A percentile compares a stretch with the other conserved stretches of the same genome.
Conservation (phyloP, 1,140 invertebrate genomes). For the Cepaea nemoralis region DNA sequence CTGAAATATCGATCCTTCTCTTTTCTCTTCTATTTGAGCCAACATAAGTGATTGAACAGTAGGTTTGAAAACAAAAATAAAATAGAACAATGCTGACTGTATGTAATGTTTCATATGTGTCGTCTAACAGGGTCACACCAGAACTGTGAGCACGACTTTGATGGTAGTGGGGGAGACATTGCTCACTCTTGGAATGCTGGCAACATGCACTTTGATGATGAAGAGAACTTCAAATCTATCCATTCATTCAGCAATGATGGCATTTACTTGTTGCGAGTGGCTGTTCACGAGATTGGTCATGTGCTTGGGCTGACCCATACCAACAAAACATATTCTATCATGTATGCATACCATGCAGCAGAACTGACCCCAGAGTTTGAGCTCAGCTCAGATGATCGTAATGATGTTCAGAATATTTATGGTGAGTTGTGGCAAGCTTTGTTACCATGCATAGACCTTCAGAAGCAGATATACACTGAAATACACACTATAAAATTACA, state of each 20-base stretch:
- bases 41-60: too few species aligned
- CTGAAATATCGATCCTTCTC: too few species aligned
- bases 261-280: conserved; percentile 67
- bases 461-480: too few species aligned
- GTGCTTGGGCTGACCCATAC: conserved; percentile 72
- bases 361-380: conserved; percentile 67
- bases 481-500: too few species aligned
- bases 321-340: conserved; percentile 69
- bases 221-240: conserved; percentile 71
- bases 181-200: conserved; percentile 72
- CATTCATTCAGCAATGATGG: conserved; percentile 56
- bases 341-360: conserved; percentile 71
- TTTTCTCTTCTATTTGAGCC: too few species aligned
- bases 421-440: too few species aligned
- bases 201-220: conserved; percentile 74
- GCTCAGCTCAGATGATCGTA: conserved; percentile 69
- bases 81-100: too few species aligned
- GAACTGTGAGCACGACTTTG: conserved; percentile 72
- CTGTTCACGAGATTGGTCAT: conserved; percentile 74
- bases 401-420: conserved; percentile 70
- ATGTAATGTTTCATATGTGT: too few species aligned
- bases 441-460: too few species aligned
- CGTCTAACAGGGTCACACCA: conserved; percentile 68
- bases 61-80: too few species aligned
- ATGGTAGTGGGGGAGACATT: conserved; percentile 73